Evolutionary conservation across 1,140 invertebrate species (phyloP).

Genomic region (Megathymus violae): DNA sequence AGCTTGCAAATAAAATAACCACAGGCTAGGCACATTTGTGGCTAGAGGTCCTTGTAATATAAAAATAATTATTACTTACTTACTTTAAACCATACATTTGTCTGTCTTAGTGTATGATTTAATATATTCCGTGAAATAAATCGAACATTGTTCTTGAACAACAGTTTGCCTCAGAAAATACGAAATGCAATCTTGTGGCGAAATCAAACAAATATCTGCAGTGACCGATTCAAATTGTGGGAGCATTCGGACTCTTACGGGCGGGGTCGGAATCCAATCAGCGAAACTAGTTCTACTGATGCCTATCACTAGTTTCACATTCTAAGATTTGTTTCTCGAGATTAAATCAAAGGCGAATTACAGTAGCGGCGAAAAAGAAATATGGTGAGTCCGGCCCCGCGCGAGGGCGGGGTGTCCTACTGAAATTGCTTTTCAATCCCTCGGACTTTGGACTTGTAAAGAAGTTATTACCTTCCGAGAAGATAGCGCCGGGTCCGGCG

Average conservation of each 20-base stretch:
- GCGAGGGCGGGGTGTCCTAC: conserved; percentile 77
- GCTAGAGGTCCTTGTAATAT: conserved; percentile 7
- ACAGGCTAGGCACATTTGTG: conserved; percentile 9
- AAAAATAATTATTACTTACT: conserved; percentile 1
- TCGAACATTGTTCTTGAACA: conserved; percentile 2
- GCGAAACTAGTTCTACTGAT: conserved; percentile 78
- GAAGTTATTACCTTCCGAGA: conserved; percentile 85
- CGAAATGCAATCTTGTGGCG: conserved; percentile 76
- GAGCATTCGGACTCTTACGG: conserved; percentile 56
- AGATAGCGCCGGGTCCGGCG: conserved; percentile 81
- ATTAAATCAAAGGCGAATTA: conserved; percentile 84
- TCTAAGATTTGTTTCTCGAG: conserved; percentile 83
- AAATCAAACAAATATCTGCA: conserved; percentile 79
- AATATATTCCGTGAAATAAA: neutral
- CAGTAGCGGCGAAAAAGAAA: conserved; percentile 82
- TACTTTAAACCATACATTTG: neutral
- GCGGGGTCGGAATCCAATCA: conserved; percentile 79
- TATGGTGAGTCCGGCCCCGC: conserved; percentile 77
- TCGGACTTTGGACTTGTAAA: conserved; percentile 85
- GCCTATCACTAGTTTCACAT: conserved; percentile 82
- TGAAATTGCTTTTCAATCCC: conserved; percentile 85
- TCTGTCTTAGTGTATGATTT: neutral
- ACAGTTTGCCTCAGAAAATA: conserved; percentile 54
- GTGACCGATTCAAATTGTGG: conserved; percentile 75
- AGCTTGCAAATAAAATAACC: neutral